Conservation (phyloP, 2,797 vertebrate genomes). For the Sitta carolinensis region DNA sequence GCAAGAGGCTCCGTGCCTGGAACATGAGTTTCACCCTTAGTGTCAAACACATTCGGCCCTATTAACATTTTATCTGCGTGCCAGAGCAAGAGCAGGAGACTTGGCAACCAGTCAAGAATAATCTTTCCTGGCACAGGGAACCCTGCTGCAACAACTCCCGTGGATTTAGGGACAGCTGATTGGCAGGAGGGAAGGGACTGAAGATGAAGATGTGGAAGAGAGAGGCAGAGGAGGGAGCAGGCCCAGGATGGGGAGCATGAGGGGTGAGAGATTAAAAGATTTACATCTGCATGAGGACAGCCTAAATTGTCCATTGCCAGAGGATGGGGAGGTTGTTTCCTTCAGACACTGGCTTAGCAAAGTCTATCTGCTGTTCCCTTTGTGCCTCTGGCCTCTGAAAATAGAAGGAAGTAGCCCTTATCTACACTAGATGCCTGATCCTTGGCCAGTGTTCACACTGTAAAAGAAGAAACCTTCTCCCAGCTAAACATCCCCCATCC, state of each 20-base stretch:
- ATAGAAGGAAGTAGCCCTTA: neutral
- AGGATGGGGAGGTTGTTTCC: neutral
- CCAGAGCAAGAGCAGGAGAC: constrained; percentile 6
- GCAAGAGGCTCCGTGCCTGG: neutral
- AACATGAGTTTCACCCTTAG: neutral
- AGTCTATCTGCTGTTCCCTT: neutral
- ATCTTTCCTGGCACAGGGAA: neutral
- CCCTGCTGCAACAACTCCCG: neutral
- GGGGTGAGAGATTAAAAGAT: neutral
- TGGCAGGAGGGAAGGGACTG: neutral
- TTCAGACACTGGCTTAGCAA: neutral
- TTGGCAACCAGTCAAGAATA: constrained; percentile 46
- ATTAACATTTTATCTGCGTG: constrained; percentile 43
- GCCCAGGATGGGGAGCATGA: neutral
- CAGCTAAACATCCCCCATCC: neutral
- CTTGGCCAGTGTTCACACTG: neutral
- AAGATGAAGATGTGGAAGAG: neutral
- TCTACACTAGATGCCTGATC: rapidly evolving
- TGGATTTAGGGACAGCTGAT: neutral
- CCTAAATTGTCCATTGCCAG: neutral
- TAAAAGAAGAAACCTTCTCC: neutral
- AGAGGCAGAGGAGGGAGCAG: neutral
- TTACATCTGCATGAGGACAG: rapidly evolving
- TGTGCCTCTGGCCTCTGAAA: neutral
- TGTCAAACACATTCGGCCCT: constrained; percentile 3